Conservation (phyloP, 2,797 vertebrate species). For the Gymnoscopelus microlampas region DNA sequence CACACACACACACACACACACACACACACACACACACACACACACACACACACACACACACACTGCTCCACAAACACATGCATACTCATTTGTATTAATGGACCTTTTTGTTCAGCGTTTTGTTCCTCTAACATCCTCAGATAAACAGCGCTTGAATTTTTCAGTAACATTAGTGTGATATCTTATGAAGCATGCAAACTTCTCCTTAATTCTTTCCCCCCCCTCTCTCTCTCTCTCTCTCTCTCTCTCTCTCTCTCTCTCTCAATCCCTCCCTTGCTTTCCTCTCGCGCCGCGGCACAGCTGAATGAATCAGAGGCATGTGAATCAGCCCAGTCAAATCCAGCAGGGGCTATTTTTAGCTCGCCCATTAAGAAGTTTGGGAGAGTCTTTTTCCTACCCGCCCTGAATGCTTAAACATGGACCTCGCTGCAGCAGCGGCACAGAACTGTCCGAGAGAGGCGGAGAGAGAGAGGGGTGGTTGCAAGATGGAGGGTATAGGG, state of each 20-base stretch:
- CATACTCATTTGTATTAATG: constrained; percentile 20
- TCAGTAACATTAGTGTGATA: constrained; percentile 32
- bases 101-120: too few species aligned
- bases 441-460: too few species aligned
- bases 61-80: constrained; percentile 2
- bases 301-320: constrained; percentile 83
- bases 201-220: constrained; percentile 38
- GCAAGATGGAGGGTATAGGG: constrained; percentile 22
- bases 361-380: constrained; percentile 83
- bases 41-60: not conserved
- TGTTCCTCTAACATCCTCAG: not conserved
- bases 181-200: constrained; percentile 56
- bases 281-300: constrained; percentile 57
- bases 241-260: constrained; percentile 14
- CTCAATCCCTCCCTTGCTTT: constrained; percentile 51
- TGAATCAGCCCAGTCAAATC: constrained; percentile 82
- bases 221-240: not conserved
- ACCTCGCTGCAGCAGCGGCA: constrained; percentile 69
- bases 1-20: too few species aligned
- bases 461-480: constrained; percentile 39
- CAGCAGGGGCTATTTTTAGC: constrained; percentile 80
- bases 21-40: not conserved
- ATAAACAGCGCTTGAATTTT: constrained; percentile 43
- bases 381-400: constrained; percentile 75
- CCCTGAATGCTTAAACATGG: constrained; percentile 76